A percentile compares a stretch with the other conserved stretches of the same genome.
phyloP scores from a whole-genome alignment of 1,140 invertebrate genomes.

The Ptiloglossa arizonensis region DNA sequence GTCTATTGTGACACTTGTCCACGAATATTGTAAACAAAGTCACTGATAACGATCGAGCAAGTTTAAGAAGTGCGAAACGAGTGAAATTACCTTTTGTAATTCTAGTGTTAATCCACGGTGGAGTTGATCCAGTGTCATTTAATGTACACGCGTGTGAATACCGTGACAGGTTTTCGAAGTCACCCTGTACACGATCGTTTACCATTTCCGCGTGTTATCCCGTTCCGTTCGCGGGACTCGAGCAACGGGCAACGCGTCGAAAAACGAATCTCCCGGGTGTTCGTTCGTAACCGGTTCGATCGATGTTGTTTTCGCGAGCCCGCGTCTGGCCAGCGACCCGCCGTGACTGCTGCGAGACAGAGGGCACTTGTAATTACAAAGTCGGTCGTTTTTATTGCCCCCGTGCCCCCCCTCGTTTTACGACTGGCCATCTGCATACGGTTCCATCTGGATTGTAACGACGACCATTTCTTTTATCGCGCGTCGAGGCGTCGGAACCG shows the following conservation, averaged over 20 bases:
- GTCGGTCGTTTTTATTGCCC: constrained; percentile 33
- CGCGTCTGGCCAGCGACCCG: constrained; percentile 23
- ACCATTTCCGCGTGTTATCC: neutral
- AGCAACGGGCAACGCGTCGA: neutral
- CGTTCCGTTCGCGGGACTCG: neutral
- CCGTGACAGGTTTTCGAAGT: too few relatives aligned
- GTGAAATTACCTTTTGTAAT: too few relatives aligned
- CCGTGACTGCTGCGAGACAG: constrained; percentile 39
- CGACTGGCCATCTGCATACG: constrained; percentile 46
- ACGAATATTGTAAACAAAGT: too few relatives aligned
- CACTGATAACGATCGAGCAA: too few relatives aligned
- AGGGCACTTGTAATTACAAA: constrained; percentile 47
- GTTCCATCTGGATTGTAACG: constrained; percentile 30
- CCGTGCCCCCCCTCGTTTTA: constrained; percentile 22
- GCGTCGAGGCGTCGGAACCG: neutral
- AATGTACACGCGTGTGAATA: too few relatives aligned
- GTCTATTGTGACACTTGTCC: too few relatives aligned
- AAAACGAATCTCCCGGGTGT: neutral
- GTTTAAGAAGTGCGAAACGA: too few relatives aligned
- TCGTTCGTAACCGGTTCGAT: constrained; percentile 5
- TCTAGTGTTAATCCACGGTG: too few relatives aligned
- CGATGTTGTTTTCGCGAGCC: constrained; percentile 32
- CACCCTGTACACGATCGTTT: neutral
- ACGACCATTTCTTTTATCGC: constrained; percentile 12
- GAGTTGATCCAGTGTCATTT: too few relatives aligned